Base-by-base conservation (phyloP, 1,140 invertebrate species). In the Megalopta genalis region DNA sequence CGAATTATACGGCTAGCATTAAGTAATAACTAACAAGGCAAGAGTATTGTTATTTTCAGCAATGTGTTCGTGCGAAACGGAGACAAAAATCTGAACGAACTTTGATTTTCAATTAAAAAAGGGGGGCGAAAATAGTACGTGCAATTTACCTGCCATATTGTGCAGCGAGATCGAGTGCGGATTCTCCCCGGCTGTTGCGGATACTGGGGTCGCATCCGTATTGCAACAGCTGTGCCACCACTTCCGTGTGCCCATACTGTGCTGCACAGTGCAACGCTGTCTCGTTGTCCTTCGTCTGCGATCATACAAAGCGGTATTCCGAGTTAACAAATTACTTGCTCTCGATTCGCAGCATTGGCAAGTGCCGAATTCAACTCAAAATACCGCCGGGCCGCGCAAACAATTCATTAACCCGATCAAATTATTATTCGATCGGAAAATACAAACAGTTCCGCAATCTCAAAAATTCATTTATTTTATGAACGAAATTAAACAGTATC, bases 251-350 rank as follows among this genome's bases (percentile, higher is more conserved):
- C 12, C 98, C 98, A 93, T 98, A 98, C 91, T 99, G 98, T 69
- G 98, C 96, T 1, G 98, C 98, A 90, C 97, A 98, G 89, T 99
- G 97, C 80, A 99, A 93, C 18, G 98, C 96, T 32, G 98, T 99
- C 92, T 99, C 98, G 87, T 97, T 96, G 91, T 98, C 97, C 88
- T 96, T 95, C 69, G 98, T 99, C 97, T 98, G 94, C 54, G 94
- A 94, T 83, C 74, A 69, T 46, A 81, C 76, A 77, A 80, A 85
- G 42, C 66, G 49, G 75, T 84, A 77, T 85, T 84, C 81, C 69
- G 14, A 66, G 21, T 46, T 81, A 71, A 79, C 46, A 25, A 52
- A 74, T 66, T 32, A 32, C 42, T 73, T 62, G 18, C 27, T 46
- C 39, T 18, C 39, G 25, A 67, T 60, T n/a, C 27, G 14, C 10